Evolutionary conservation across 2,113 vertebrate genomes (phyloP).

Genomic region (Myotis lucifugus): DNA sequence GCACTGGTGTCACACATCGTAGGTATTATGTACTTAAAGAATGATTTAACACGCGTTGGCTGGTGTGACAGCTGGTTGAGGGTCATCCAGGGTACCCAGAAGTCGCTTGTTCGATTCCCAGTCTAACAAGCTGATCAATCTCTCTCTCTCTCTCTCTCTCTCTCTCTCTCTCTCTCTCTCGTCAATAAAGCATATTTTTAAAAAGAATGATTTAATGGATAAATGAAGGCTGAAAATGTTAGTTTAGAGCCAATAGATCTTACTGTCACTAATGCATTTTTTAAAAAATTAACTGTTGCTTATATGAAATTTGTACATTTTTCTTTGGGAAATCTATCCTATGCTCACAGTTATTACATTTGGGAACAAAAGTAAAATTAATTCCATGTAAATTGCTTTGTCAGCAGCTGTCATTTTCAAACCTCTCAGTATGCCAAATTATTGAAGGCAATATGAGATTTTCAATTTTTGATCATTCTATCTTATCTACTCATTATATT

Average conservation of each 20-base stretch:
- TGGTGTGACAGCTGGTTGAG: too few species aligned
- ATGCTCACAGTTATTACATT: neutral
- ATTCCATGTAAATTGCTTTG: conserved; percentile 1
- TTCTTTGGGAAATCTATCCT: neutral
- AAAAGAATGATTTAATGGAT: neutral
- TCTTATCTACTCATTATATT: neutral
- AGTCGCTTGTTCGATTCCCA: too few species aligned
- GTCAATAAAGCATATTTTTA: too few species aligned
- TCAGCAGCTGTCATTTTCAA: neutral
- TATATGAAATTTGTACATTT: neutral
- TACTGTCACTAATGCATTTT: neutral
- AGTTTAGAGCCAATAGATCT: neutral
- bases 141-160: too few species aligned
- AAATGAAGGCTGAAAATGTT: neutral
- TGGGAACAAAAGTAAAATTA: conserved; percentile 15
- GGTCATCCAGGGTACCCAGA: too few species aligned
- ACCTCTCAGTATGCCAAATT: neutral
- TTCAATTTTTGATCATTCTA: neutral
- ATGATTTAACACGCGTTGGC: neutral
- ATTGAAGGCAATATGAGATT: neutral
- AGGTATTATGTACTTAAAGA: neutral
- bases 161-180: too few species aligned
- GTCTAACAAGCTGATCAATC: too few species aligned
- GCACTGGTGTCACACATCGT: neutral
- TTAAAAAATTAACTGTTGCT: neutral